Evolutionary conservation across 23 tunicate genomes (phyloP).

Genomic region (Oikopleura dioica): DNA sequence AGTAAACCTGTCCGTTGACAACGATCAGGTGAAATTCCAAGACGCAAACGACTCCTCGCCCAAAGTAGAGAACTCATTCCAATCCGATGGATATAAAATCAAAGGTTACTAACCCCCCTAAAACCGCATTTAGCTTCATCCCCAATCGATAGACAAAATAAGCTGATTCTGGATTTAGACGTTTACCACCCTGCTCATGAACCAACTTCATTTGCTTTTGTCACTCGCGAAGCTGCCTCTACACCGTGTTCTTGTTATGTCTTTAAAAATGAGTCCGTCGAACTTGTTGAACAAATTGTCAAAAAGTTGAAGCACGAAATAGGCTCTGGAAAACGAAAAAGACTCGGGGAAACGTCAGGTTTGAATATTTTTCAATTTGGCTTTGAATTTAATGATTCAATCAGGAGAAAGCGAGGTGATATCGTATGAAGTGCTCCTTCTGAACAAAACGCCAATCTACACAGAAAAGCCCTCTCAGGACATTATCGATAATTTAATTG

Average conservation of each 20-base stretch:
- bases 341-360: neutral
- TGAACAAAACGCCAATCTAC: neutral
- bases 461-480: neutral
- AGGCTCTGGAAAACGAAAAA: slow-evolving; percentile 8
- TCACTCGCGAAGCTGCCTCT: slow-evolving; percentile 4
- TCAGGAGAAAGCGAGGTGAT: neutral
- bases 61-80: slow-evolving; percentile 2
- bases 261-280: neutral
- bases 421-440: neutral
- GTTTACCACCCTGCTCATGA: slow-evolving; percentile 9
- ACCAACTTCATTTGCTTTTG: slow-evolving; percentile 10
- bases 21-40: neutral
- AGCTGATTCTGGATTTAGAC: neutral
- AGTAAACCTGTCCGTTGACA: neutral
- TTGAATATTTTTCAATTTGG: too few species aligned
- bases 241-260: slow-evolving; percentile 12
- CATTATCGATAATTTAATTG: neutral
- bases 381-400: too few species aligned
- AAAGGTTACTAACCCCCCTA: too few species aligned
- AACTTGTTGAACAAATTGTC: neutral
- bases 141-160: neutral
- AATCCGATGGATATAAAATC: slow-evolving; percentile 6
- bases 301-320: slow-evolving; percentile 5
- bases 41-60: neutral
- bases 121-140: too few species aligned